Evolutionary conservation across 2,113 vertebrate genomes (phyloP).

Genomic region (Tamias sibiricus): DNA sequence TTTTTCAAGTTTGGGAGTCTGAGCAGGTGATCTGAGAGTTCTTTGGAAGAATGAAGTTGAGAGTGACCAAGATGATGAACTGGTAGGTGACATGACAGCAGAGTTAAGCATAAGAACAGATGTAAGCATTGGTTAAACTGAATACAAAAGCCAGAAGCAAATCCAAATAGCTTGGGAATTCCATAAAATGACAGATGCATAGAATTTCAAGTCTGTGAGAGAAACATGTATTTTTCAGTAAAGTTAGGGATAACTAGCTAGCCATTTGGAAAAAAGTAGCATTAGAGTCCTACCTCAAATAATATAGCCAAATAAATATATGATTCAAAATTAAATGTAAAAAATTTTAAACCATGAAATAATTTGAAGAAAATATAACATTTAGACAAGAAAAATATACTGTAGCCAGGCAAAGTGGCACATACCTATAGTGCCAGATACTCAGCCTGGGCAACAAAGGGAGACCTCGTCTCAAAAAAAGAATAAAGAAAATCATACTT

Average conservation of each 20-base stretch:
- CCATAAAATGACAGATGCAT: not conserved
- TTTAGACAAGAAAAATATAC: not conserved
- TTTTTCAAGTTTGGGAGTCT: not conserved
- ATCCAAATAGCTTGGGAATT: not conserved
- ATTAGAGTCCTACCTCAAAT: not conserved
- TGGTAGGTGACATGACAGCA: not conserved
- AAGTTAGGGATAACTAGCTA: not conserved
- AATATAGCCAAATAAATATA: not conserved
- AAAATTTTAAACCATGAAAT: not conserved
- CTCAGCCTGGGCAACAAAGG: not conserved
- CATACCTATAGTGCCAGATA: not conserved
- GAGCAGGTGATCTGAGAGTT: not conserved
- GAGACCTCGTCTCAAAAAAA: not conserved
- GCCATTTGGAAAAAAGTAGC: not conserved
- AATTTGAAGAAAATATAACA: not conserved
- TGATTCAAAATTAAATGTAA: not conserved
- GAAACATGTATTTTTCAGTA: not conserved
- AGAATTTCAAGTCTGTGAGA: not conserved
- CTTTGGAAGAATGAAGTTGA: not conserved
- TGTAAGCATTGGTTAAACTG: not conserved
- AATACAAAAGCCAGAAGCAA: not conserved
- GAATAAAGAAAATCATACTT: not conserved
- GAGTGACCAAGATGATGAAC: not conserved
- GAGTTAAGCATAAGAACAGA: not conserved
- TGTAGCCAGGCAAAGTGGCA: not conserved